Evolutionary conservation across 2,888 invertebrate genomes (phyloP), one percentile per base, ranked within the genome.

Genomic region (Cantharis rufa): DNA sequence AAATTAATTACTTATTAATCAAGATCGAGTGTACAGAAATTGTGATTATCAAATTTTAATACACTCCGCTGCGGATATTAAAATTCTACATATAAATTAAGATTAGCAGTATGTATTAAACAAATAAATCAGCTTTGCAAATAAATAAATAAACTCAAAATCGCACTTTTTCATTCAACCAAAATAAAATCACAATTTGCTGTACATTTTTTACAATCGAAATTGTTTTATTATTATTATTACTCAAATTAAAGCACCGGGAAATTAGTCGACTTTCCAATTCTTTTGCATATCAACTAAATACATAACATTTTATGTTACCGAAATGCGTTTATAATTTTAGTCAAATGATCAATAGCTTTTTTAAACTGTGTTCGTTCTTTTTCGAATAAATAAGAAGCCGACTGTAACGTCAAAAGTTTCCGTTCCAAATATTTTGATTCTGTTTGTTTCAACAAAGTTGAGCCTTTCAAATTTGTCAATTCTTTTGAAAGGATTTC

Each of bases 381-480:
- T 79, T 86, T 86, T 77, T 87, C 85, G 74, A 81, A 84, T 70
- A 84, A 79, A 80, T 86, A 85, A 71, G 84, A 82, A 66, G 84
- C 82, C 69, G 86, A 85, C 76, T 86, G 84, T 77, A 88, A 78
- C 73, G 86, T 86, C 71, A 85, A 82, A 79, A 86, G 86, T 76
- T 83, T 85, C 62, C 84, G 81, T 76, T 88, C 87, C 32, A 87
- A 82, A 76, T 82, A 84, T 78, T 85, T 89, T 13, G 90, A 89
- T 18, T 89, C 86, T 15, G 89, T 87, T 13, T 91, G 90, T 27
- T 74, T 74, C 27, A 69, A 68, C 64, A 15, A 63, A 48, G 74
- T 48, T 21, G 61, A 24, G 70, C 74, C 74, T 70, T 66, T 74
- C 15, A 74, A 74, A 18, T 32, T 64, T 64, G 71, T 72, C 66